Evolutionary conservation across 2,888 invertebrate species (phyloP).

Genomic region (Apodemia zela): DNA sequence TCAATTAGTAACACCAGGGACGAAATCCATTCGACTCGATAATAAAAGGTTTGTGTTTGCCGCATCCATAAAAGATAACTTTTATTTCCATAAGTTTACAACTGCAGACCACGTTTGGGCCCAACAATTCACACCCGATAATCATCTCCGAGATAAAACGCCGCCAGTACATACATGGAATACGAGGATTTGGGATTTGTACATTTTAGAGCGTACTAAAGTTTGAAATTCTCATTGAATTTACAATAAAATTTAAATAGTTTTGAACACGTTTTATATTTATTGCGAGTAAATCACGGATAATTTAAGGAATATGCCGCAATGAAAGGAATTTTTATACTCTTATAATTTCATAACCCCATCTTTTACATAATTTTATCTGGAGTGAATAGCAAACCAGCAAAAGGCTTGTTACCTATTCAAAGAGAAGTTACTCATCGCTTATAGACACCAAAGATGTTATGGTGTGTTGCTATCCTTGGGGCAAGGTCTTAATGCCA

Average conservation of each 20-base stretch:
- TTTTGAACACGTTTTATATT: not conserved
- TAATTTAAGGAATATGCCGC: no score
- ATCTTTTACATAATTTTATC: no score
- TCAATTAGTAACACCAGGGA: conserved; percentile 14
- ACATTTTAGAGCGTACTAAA: conserved; percentile 10
- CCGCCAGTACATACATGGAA: conserved; percentile 51
- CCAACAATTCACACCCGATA: conserved; percentile 73
- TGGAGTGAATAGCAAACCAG: no score
- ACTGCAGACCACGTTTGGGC: conserved; percentile 52
- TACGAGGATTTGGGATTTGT: conserved; percentile 35
- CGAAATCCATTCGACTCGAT: conserved; percentile 10
- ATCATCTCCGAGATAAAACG: conserved; percentile 66
- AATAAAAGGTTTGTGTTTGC: conserved; percentile 24
- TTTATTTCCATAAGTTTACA: conserved; percentile 44
- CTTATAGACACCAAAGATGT: no score
- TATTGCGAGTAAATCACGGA: not conserved
- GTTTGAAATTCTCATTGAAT: not conserved
- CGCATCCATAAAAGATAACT: conserved; percentile 35
- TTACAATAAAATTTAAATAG: conserved; percentile 2
- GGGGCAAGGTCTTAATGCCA: no score
- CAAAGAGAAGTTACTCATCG: no score
- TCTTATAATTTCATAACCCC: no score
- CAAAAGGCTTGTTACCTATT: no score
- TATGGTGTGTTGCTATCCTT: no score
- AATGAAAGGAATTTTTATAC: no score